These are phyloP conservation scores for Euclidia mi DNA, from an alignment of 2,888 invertebrate genomes.

Conservation along the genomic window DNA sequence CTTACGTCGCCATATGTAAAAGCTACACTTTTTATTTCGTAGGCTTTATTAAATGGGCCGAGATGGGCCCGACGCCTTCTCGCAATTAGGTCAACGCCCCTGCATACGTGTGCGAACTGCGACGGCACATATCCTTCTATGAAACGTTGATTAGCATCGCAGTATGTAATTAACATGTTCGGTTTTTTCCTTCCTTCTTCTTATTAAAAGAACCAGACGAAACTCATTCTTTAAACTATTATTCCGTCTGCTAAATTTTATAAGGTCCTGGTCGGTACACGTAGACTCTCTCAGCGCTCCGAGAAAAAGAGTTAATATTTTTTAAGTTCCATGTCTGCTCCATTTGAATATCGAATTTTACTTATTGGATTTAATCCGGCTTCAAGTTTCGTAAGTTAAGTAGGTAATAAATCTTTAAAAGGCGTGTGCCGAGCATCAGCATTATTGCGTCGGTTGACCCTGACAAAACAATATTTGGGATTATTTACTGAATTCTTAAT, in stretches of 20 bases:
- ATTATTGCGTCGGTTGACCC: no score
- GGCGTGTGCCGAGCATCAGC: no score
- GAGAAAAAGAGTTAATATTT: no score
- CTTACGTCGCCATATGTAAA: slow-evolving; percentile 62
- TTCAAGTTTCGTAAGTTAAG: no score
- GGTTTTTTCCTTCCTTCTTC: slow-evolving; percentile 18
- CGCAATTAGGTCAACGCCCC: slow-evolving; percentile 55
- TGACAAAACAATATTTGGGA: no score
- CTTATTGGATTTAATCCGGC: no score
- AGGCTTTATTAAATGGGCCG: slow-evolving; percentile 56
- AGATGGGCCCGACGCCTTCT: slow-evolving; percentile 39
- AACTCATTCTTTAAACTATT: slow-evolving; percentile 6
- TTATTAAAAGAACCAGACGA: slow-evolving; percentile 10
- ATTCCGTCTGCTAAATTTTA: neutral
- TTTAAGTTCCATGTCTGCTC: no score
- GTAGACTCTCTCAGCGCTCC: no score
- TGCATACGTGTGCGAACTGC: slow-evolving; percentile 36
- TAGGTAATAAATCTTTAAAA: no score
- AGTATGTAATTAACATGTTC: slow-evolving; percentile 27
- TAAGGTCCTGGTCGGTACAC: neutral
- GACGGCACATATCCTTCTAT: slow-evolving; percentile 23
- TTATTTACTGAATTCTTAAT: no score
- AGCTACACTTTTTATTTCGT: slow-evolving; percentile 54
- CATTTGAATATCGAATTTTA: no score
- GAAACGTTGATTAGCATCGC: slow-evolving; percentile 41